A percentile compares a stretch with the other conserved stretches of the same genome.
Evolutionary conservation across 2,113 vertebrate genomes (phyloP).

Genomic region (Oenanthe oenanthe): DNA sequence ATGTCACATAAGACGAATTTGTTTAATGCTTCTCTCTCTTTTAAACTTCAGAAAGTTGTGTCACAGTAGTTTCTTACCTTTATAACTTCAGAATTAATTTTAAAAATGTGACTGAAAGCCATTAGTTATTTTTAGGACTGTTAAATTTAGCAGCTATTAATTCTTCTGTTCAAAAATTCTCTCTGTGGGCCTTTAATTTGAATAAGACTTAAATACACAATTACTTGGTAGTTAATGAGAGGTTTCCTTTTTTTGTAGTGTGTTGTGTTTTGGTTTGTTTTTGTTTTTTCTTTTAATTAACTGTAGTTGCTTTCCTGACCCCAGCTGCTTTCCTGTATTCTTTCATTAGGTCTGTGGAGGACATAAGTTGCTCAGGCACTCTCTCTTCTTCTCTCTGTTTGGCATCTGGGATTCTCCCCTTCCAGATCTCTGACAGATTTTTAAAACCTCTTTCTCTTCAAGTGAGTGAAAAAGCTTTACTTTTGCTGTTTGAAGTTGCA

Average conservation of each 20-base stretch:
- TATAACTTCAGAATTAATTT: background rate
- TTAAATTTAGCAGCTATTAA: background rate
- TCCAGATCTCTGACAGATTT: slow-evolving; percentile 26
- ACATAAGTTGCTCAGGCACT: background rate
- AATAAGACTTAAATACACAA: background rate
- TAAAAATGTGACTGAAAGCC: background rate
- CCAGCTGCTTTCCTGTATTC: slow-evolving; percentile 16
- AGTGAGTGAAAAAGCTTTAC: slow-evolving; percentile 47
- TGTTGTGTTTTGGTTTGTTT: background rate
- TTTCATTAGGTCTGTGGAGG: slow-evolving; percentile 30
- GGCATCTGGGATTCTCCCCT: background rate
- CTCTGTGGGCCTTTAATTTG: background rate
- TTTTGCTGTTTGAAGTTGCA: background rate
- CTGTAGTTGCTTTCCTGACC: background rate
- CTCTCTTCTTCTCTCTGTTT: slow-evolving; percentile 15
- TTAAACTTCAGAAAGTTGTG: background rate
- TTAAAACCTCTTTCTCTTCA: slow-evolving; percentile 44
- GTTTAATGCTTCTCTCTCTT: background rate
- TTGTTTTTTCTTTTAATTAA: background rate
- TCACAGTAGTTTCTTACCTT: background rate
- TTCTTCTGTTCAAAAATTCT: background rate
- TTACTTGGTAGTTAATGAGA: background rate
- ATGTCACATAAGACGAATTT: background rate
- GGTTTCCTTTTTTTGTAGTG: background rate
- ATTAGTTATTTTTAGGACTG: background rate